These are phyloP conservation scores for Cylindroiulus punctatus DNA, from an alignment of 2,888 invertebrate genomes.

Conservation along the genomic window DNA sequence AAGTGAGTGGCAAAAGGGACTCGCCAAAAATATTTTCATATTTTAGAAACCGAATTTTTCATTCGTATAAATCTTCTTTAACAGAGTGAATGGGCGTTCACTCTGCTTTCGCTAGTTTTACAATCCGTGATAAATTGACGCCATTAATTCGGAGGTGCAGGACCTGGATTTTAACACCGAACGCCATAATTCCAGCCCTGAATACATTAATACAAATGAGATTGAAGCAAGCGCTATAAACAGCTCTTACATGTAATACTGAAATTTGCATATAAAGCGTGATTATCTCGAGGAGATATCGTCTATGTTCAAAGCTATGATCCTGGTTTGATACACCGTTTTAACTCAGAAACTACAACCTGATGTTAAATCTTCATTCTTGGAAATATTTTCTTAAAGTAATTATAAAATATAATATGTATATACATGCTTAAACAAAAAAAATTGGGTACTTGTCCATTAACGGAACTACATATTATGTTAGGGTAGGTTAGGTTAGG, in stretches of 20 bases:
- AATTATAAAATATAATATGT: no score
- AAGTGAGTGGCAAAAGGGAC: constrained; percentile 40
- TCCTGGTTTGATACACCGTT: not conserved
- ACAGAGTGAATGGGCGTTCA: constrained; percentile 21
- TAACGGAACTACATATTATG: no score
- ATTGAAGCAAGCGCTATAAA: constrained; percentile 41
- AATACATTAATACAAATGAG: constrained; percentile 45
- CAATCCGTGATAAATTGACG: constrained; percentile 40
- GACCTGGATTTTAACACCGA: not conserved
- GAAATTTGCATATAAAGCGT: not conserved
- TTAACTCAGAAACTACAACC: not conserved
- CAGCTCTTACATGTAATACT: constrained; percentile 40
- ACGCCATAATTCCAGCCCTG: constrained; percentile 1
- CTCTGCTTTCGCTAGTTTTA: constrained; percentile 7
- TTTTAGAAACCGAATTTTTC: not conserved
- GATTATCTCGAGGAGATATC: not conserved
- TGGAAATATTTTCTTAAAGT: no score
- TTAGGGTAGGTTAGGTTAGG: no score
- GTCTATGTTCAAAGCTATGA: not conserved
- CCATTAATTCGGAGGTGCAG: constrained; percentile 6
- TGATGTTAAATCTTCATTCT: not conserved
- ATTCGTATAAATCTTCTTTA: constrained; percentile 22
- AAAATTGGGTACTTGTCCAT: no score
- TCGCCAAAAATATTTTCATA: not conserved
- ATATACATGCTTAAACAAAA: no score